Conservation (phyloP, 2,797 vertebrate species). For the Melanotaenia pygmaea region DNA sequence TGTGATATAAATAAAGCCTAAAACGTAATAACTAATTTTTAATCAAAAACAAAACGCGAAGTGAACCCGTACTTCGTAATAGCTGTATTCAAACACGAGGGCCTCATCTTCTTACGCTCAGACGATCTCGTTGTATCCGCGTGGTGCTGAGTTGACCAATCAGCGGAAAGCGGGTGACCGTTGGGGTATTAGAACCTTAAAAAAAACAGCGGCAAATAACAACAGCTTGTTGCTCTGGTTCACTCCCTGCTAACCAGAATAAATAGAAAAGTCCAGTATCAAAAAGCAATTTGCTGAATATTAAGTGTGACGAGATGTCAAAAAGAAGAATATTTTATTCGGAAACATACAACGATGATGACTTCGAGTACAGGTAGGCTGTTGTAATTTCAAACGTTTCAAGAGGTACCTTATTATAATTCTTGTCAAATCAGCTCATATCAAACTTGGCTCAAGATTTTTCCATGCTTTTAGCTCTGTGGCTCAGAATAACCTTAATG, state of each 20-base stretch:
- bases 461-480: too few relatives aligned
- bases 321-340: constrained; percentile 86
- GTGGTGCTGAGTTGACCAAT: constrained; percentile 62
- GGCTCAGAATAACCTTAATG: neutral
- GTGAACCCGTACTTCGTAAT: too few relatives aligned
- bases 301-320: constrained; percentile 69
- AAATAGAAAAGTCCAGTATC: neutral
- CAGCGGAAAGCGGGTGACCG: constrained; percentile 59
- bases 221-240: constrained; percentile 36
- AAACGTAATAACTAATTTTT: neutral
- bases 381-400: neutral
- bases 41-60: neutral
- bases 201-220: constrained; percentile 73
- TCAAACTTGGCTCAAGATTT: neutral
- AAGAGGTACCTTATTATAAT: neutral
- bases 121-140: constrained; percentile 35
- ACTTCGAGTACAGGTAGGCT: constrained; percentile 84
- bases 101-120: rapidly evolving
- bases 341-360: constrained; percentile 85
- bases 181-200: constrained; percentile 77
- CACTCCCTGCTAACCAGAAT: neutral
- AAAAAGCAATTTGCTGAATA: neutral
- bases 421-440: neutral
- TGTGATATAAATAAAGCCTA: rapidly evolving
- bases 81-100: neutral